Conservation (phyloP, 2,888 invertebrate species). For the Aplocera efformata region DNA sequence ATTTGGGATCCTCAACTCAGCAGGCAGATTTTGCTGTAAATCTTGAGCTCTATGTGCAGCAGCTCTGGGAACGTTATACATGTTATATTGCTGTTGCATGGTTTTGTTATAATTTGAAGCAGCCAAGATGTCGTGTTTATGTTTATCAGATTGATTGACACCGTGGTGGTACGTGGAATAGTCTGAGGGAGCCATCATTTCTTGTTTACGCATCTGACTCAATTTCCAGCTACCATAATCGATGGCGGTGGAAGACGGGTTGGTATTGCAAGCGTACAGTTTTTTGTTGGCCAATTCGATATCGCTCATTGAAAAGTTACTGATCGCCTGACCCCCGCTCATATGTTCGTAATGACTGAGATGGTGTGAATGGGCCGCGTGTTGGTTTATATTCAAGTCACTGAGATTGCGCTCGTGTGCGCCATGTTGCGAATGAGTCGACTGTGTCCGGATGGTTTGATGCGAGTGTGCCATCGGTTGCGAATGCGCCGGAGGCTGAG, state of each 20-base stretch:
- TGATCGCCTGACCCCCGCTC: conserved; percentile 47
- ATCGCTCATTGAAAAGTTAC: conserved; percentile 65
- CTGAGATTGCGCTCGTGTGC: background rate
- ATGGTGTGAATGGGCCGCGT: conserved; percentile 62
- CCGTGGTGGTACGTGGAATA: conserved; percentile 52
- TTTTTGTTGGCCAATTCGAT: conserved; percentile 72
- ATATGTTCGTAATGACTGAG: conserved; percentile 61
- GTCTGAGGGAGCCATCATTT: conserved; percentile 56
- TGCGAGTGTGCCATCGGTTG: background rate
- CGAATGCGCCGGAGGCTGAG: conserved; percentile 3
- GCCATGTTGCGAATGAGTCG: background rate
- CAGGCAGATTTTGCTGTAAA: conserved; percentile 54
- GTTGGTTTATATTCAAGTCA: conserved; percentile 40
- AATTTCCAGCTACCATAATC: conserved; percentile 73
- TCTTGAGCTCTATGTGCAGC: conserved; percentile 56
- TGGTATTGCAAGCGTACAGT: conserved; percentile 53
- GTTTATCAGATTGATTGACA: conserved; percentile 51
- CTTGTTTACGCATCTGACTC: conserved; percentile 60
- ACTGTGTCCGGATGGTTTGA: background rate
- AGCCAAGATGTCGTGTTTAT: conserved; percentile 48
- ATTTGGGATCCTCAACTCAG: conserved; percentile 69
- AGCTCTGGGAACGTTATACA: conserved; percentile 53
- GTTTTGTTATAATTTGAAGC: conserved; percentile 61
- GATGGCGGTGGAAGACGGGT: conserved; percentile 49
- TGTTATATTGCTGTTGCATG: conserved; percentile 57